phyloP scores from a whole-genome alignment of 2,888 invertebrate genomes.

The Epirrita christyi region DNA sequence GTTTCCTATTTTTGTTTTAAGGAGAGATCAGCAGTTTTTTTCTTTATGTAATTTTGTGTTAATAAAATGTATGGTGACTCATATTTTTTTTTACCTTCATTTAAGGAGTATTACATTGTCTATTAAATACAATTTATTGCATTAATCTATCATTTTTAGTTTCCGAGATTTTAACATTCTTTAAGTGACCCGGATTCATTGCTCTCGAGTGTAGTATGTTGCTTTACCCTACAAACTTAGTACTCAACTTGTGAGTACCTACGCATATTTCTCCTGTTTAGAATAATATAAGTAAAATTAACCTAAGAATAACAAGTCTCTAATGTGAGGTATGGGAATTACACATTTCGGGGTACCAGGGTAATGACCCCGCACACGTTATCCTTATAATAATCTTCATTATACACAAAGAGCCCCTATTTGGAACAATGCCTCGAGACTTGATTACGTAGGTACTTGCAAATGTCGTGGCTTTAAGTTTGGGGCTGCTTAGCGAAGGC shows the following conservation, averaged over 20 bases:
- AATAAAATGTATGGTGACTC: no score
- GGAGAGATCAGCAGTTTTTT: no score
- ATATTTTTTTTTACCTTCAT: no score
- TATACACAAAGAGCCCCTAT: constrained; percentile 37
- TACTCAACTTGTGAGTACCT: not conserved
- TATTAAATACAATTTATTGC: no score
- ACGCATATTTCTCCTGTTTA: constrained; percentile 1
- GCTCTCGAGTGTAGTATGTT: no score
- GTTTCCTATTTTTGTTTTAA: no score
- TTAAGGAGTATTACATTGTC: no score
- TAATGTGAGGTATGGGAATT: constrained; percentile 33
- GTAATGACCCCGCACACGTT: constrained; percentile 32
- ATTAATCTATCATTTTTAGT: no score
- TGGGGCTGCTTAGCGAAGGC: constrained; percentile 26
- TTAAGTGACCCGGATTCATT: no score
- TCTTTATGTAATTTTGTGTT: no score
- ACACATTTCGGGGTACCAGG: constrained; percentile 26
- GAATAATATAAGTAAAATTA: constrained; percentile 12
- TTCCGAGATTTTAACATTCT: no score
- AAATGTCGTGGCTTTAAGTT: constrained; percentile 33
- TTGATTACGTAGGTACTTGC: constrained; percentile 34
- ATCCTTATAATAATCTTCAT: constrained; percentile 39
- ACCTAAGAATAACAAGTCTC: constrained; percentile 9
- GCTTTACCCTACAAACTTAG: no score
- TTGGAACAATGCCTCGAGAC: constrained; percentile 35